Percentiles rank a stretch among this genome's conserved stretches.
Conservation (phyloP, 2,113 vertebrate genomes). For the Perca schrenkii region DNA sequence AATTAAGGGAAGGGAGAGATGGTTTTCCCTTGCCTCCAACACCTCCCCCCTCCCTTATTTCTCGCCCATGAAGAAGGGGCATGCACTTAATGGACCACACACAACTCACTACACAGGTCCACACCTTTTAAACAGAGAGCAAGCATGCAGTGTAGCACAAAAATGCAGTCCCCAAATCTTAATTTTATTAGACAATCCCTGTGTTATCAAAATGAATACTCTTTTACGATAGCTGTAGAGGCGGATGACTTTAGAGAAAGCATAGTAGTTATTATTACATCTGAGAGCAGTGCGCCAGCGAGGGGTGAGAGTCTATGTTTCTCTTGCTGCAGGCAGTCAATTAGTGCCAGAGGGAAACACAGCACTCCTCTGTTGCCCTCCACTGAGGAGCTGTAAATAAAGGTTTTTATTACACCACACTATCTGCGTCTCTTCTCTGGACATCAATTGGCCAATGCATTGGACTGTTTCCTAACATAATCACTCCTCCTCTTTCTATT, state of each 20-base stretch:
- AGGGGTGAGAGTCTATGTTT: constrained; percentile 75
- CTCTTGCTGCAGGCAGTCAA: constrained; percentile 82
- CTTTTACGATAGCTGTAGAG: constrained; percentile 41
- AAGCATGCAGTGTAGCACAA: constrained; percentile 11
- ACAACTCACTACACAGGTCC: constrained; percentile 48
- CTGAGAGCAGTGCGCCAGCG: constrained; percentile 70
- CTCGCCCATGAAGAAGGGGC: constrained; percentile 69
- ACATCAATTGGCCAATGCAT: constrained; percentile 84
- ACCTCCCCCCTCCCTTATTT: constrained; percentile 58
- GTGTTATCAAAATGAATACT: constrained; percentile 67
- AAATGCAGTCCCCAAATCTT: constrained; percentile 47
- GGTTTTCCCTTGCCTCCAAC: constrained; percentile 66
- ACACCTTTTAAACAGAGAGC: constrained; percentile 45
- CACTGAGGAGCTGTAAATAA: constrained; percentile 85
- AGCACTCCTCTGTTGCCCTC: constrained; percentile 79
- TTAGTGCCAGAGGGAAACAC: constrained; percentile 82
- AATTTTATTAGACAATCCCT: constrained; percentile 51
- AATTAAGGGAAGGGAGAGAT: constrained; percentile 76
- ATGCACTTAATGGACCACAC: constrained; percentile 78
- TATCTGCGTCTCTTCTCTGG: constrained; percentile 79
- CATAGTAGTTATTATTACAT: constrained; percentile 78
- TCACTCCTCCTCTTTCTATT: constrained; percentile 77
- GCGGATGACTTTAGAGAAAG: constrained; percentile 67
- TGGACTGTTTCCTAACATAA: constrained; percentile 83
- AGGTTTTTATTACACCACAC: constrained; percentile 83